phyloP scores from a whole-genome alignment of 2,113 vertebrate species.

The Coracopsis vasa region DNA sequence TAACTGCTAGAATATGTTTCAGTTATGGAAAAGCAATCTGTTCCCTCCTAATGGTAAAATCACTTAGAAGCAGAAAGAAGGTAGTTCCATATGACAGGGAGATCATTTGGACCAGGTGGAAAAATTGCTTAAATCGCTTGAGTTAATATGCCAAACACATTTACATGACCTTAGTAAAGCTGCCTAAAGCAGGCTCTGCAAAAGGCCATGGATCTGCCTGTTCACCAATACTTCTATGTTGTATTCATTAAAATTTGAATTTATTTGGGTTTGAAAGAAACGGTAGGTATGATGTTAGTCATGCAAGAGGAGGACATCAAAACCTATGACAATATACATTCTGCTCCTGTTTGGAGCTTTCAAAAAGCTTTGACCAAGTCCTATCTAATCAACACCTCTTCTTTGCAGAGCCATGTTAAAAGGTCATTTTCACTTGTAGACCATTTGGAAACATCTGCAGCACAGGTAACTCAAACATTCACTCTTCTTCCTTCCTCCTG shows the following conservation, averaged over 20 bases:
- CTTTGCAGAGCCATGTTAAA: not conserved
- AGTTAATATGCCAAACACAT: not conserved
- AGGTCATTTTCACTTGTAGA: not conserved
- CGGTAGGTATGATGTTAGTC: not conserved
- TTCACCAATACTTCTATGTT: not conserved
- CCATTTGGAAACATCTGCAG: not conserved
- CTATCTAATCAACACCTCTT: not conserved
- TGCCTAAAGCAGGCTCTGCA: not conserved
- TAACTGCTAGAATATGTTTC: not conserved
- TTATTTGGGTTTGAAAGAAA: not conserved
- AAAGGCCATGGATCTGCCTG: not conserved
- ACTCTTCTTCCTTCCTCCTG: not conserved
- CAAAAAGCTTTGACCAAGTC: not conserved
- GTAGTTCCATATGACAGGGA: not conserved
- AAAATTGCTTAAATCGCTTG: not conserved
- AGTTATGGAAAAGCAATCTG: constrained; percentile 6
- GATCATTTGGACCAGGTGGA: not conserved
- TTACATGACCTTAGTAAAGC: not conserved
- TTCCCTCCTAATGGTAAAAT: not conserved
- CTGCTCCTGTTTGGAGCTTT: not conserved
- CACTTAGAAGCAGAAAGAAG: not conserved
- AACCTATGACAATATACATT: not conserved
- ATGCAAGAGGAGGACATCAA: not conserved
- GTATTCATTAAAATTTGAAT: not conserved
- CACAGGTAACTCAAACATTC: not conserved